Percentiles rank a stretch among this genome's conserved stretches.
Conservation (phyloP, 2,888 invertebrate species). For the Cantharis flavilabris region DNA sequence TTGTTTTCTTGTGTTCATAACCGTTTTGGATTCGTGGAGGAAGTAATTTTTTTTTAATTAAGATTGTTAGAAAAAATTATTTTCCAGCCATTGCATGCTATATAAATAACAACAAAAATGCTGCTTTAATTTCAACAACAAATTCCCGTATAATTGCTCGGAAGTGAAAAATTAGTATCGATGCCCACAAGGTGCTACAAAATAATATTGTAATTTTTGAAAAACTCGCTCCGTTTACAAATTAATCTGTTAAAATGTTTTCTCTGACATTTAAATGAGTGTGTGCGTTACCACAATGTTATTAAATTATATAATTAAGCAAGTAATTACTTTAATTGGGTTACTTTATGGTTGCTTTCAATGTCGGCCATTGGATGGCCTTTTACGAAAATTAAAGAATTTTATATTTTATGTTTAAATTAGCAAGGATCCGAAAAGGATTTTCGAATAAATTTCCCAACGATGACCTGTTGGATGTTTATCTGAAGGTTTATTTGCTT, state of each 20-base stretch:
- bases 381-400: not conserved
- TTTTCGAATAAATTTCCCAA: not conserved
- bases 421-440: not conserved
- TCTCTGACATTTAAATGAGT: not conserved
- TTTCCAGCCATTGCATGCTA: not conserved
- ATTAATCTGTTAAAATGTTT: not conserved
- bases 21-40: not conserved
- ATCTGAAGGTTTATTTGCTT: constrained; percentile 5
- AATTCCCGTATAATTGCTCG: not conserved
- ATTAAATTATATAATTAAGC: constrained; percentile 1
- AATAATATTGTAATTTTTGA: not conserved
- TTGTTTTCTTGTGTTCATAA: not conserved
- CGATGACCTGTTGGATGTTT: not conserved
- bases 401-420: not conserved
- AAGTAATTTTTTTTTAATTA: not conserved
- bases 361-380: not conserved
- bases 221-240: not conserved
- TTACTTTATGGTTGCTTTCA: not conserved
- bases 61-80: not conserved
- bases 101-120: not conserved
- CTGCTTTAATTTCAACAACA: not conserved
- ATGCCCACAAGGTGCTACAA: not conserved
- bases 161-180: not conserved
- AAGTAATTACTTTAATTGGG: constrained; percentile 1
- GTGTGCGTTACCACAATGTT: not conserved